phyloP scores from a whole-genome alignment of 2,888 invertebrate species.

The Nowickia ferox region DNA sequence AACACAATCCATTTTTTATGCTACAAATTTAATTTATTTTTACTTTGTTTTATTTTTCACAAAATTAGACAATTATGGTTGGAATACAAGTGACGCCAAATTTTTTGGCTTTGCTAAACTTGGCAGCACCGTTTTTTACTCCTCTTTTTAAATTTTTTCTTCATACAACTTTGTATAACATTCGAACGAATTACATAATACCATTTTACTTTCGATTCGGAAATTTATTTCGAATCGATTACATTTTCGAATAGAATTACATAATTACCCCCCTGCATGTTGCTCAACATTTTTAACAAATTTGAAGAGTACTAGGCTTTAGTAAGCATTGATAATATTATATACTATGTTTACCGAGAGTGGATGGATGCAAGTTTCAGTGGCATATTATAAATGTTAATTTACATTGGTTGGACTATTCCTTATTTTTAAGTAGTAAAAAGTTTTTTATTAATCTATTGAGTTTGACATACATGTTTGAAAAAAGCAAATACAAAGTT shows the following conservation, averaged over 20 bases:
- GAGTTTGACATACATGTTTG: no score
- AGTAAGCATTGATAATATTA: no score
- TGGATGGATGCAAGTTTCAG: no score
- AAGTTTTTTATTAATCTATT: no score
- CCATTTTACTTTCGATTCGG: slow-evolving; percentile 7
- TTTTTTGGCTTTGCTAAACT: not conserved
- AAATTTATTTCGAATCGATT: slow-evolving; percentile 1
- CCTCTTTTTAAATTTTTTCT: slow-evolving; percentile 1
- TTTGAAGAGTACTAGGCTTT: no score
- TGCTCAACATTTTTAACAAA: no score
- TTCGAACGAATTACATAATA: slow-evolving; percentile 4
- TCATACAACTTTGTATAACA: not conserved
- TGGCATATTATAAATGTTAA: no score
- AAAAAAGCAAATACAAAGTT: no score
- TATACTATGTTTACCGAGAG: no score
- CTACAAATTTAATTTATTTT: not conserved
- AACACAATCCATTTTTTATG: slow-evolving; percentile 5
- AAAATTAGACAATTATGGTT: not conserved
- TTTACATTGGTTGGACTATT: no score
- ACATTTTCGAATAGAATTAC: slow-evolving; percentile 1
- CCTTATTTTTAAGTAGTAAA: no score
- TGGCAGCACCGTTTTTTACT: slow-evolving; percentile 5
- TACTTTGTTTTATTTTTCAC: not conserved
- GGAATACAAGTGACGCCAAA: not conserved
- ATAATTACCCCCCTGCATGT: no score